Evolutionary conservation across 2,113 vertebrate species (phyloP), one percentile per base, ranked within the genome.

Genomic region (Halichoeres trimaculatus): DNA sequence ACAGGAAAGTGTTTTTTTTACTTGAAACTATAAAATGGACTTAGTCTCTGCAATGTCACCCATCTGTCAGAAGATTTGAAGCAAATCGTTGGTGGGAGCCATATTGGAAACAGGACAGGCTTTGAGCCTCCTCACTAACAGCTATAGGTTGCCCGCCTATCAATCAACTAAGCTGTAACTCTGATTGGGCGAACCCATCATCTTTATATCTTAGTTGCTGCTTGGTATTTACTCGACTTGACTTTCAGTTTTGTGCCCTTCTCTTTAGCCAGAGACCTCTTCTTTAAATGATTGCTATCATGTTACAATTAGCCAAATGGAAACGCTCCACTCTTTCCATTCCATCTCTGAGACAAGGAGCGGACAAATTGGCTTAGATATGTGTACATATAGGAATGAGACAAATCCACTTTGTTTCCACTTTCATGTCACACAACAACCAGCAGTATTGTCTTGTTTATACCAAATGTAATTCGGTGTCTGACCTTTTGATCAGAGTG

Each of bases 271-370:
- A 45, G 43, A 45, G 4, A 60, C 43, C 19, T n/a, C 13, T 36
- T 50, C 4, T 26, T 24, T 66, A 0, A 75, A 52, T 57, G 20
- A 85, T 4, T 45, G n/a, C 67, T 57, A 70, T 45, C n/a, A 50
- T 48, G 10, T 40, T 12, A 41, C 20, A 43, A 72, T 84, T 74
- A 84, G 51, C 48, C 20, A 45, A 19, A 45, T 45, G 17, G 43
- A 45, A 45, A 7, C 2, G 17, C 14, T 14, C 17, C 35, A 34
- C 19, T 56, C n/a, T 14, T 23, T n/a, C 55, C 67, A 47, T 63
- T 26, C 40, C 26, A 58, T 71, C 16, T 52, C 48, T 4, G 45
- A 16, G 57, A 30, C 30, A 48, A 57, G 45, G 19, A 36, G 40
- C 20, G 20, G 63, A n/a, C 12, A 67, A 24, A 57, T 10, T 2